Base-by-base conservation (phyloP, 2,888 invertebrate genomes). In the Eupithecia subfuscata region DNA sequence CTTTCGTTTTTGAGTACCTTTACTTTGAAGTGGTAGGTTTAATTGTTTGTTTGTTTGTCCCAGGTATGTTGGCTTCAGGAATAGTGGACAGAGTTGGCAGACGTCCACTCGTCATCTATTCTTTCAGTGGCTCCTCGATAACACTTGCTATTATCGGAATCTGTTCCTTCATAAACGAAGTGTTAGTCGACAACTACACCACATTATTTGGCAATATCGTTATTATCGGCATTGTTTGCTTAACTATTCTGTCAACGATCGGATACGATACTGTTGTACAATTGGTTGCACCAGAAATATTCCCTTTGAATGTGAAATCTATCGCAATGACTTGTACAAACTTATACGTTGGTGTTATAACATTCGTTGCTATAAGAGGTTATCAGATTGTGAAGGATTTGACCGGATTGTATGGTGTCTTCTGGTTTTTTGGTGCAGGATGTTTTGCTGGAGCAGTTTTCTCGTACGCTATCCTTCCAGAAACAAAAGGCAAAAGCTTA, bases 401-500 rank as follows among this genome's bases (percentile, higher is more conserved):
- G 0, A 86, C 86, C 0, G 96, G 95, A 0, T 88, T 95, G 67
- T 92, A 92, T 73, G 91, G 93, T 6, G 93, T 94, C 0, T 96
- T 96, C 77, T 91, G 91, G 81, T 87, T 94, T 77, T 96, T 95
- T 79, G 90, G 93, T 0, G 71, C 82, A 0, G 88, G 92, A 14
- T 91, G 95, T 12, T 86, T 94, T 34, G 69, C 87, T 25, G 95
- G 95, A 0, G 88, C 93, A 0, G 69, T 91, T 7, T 95, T 95
- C 78, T 91, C 95, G 1, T 83, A 87, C 48, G 83, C 90, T 12
- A 73, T 89, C 69, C 93, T 96, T 0, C 95, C 95, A 5, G 96
- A 96, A 85, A 96, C 96, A 0, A 95, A 93, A 81, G 95, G 95
- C 0, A 96, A 95, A 81, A 95, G 95, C 63, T 88, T 96, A 64